A percentile compares a stretch with the other conserved stretches of the same genome.
Conservation (phyloP, 2,113 vertebrate genomes). For the Albula goreensis region DNA sequence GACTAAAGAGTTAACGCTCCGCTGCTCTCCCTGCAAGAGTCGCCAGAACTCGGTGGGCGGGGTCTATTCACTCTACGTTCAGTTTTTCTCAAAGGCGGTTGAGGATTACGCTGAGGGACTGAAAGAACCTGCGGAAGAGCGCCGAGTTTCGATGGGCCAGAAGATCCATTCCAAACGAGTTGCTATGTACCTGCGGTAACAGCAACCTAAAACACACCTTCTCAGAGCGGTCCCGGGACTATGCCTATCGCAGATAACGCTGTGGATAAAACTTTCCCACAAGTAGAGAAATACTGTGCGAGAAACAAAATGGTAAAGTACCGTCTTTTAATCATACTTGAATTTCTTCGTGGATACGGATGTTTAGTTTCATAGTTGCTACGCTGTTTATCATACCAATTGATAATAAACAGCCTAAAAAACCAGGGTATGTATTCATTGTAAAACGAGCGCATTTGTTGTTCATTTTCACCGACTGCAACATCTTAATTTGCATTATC, state of each 20-base stretch:
- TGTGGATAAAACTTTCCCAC: constrained; percentile 57
- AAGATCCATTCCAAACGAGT: not conserved
- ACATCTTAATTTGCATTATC: not conserved
- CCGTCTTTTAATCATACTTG: not conserved
- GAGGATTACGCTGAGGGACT: not conserved
- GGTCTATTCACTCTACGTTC: constrained; percentile 2
- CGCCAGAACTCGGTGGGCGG: constrained; percentile 7
- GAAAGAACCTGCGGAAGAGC: not conserved
- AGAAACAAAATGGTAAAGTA: constrained; percentile 60
- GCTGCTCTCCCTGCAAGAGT: not conserved
- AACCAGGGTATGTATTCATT: too few relatives aligned
- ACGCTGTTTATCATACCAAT: not conserved
- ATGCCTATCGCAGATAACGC: constrained; percentile 46
- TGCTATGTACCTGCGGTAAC: not conserved
- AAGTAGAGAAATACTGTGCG: constrained; percentile 40
- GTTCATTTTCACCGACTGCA: not conserved
- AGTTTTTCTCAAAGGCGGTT: not conserved
- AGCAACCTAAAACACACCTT: constrained; percentile 9
- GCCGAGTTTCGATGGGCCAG: not conserved
- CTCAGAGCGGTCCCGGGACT: constrained; percentile 38
- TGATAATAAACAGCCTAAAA: not conserved
- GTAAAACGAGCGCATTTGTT: not conserved
- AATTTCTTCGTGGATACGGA: not conserved
- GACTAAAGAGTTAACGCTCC: constrained; percentile 8
- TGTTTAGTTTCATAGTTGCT: not conserved